Percentiles rank a stretch among this genome's conserved stretches.
Evolutionary conservation across 2,888 invertebrate genomes (phyloP).

Genomic region (Monopis laevigella): DNA sequence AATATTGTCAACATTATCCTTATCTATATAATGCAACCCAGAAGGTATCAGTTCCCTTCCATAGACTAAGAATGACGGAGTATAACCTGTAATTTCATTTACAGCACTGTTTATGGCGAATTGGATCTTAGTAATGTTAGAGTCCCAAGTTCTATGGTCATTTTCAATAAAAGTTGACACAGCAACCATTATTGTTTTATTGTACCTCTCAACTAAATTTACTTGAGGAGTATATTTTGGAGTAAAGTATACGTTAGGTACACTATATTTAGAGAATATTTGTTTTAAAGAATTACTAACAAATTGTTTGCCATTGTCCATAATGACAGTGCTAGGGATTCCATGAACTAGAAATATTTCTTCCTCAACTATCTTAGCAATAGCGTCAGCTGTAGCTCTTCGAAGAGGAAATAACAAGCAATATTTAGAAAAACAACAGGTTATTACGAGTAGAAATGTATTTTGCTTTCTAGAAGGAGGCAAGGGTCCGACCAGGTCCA

Average conservation of each 20-base stretch:
- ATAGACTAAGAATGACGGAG: conserved; percentile 19
- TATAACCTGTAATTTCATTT: conserved; percentile 21
- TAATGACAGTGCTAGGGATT: conserved; percentile 7
- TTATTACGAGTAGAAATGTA: conserved; percentile 17
- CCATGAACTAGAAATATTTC: conserved; percentile 10
- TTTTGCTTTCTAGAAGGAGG: conserved; percentile 17
- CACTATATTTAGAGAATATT: conserved; percentile 7
- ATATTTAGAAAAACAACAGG: conserved; percentile 20
- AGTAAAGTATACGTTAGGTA: conserved; percentile 12
- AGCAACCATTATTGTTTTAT: conserved; percentile 17
- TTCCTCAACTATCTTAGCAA: conserved; percentile 6
- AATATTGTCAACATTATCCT: conserved; percentile 10
- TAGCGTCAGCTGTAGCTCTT: neutral
- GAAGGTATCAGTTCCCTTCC: conserved; percentile 19
- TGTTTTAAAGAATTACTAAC: conserved; percentile 3
- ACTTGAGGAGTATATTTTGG: conserved; percentile 17
- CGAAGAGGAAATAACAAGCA: conserved; percentile 16
- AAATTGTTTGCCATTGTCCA: conserved; percentile 11
- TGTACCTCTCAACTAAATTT: conserved; percentile 16
- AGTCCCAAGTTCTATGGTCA: conserved; percentile 23
- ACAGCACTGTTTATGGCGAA: conserved; percentile 22
- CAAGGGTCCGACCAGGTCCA: conserved; percentile 20
- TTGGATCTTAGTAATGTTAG: conserved; percentile 17
- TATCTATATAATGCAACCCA: conserved; percentile 17
- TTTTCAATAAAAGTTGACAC: conserved; percentile 18